Evolutionary conservation across 2,797 vertebrate genomes (phyloP).

Genomic region (Halcyon chelicuti): DNA sequence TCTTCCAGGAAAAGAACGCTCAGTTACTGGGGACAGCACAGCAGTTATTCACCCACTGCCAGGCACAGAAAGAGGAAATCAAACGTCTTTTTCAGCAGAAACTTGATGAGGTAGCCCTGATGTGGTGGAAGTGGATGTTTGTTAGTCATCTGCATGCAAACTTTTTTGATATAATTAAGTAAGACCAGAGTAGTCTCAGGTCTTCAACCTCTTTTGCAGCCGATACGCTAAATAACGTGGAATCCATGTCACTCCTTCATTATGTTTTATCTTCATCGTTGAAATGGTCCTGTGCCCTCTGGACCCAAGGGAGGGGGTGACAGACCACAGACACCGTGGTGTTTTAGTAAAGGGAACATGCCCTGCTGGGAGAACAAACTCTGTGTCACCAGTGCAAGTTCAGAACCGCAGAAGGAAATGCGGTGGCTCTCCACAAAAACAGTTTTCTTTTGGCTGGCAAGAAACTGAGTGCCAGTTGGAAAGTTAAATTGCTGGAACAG

Average conservation of each 20-base stretch:
- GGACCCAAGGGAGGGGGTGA: background rate
- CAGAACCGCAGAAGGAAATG: background rate
- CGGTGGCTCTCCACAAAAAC: background rate
- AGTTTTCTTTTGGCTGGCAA: background rate
- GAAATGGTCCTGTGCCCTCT: background rate
- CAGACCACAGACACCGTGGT: background rate
- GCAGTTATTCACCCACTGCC: conserved; percentile 91
- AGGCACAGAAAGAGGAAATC: conserved; percentile 94
- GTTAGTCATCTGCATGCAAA: background rate
- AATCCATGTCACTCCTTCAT: background rate
- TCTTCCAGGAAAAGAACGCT: conserved; percentile 88
- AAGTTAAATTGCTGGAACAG: background rate
- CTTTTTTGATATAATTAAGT: background rate
- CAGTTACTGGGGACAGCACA: conserved; percentile 91
- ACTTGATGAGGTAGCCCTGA: conserved; percentile 89
- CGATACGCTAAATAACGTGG: background rate
- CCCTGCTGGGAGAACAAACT: background rate
- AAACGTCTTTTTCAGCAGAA: conserved; percentile 95
- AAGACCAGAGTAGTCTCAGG: background rate
- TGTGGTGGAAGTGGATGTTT: background rate
- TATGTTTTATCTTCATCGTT: background rate
- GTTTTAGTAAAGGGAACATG: background rate
- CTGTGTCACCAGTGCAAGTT: background rate
- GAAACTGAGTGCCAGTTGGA: background rate
- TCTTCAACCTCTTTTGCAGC: background rate